Conservation (phyloP, 2,888 invertebrate species). For the Agrypnus murinus region DNA sequence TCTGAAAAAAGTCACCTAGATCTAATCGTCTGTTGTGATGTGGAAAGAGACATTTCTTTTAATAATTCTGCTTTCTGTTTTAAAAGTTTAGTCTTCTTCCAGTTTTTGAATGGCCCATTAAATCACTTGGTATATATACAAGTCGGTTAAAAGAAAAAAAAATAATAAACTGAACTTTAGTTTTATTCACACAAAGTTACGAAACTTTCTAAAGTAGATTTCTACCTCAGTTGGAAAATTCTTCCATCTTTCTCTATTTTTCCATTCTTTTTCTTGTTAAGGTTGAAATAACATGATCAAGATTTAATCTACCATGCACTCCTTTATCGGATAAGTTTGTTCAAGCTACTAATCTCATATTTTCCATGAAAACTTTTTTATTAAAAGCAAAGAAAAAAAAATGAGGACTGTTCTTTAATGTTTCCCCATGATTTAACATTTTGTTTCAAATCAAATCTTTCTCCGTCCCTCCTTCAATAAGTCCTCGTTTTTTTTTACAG, state of each 20-base stretch:
- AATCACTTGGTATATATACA: too few species aligned
- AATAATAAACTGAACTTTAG: not conserved
- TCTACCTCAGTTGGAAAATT: not conserved
- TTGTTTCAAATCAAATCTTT: not conserved
- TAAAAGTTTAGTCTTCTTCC: too few species aligned
- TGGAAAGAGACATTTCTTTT: too few species aligned
- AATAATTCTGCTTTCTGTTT: too few species aligned
- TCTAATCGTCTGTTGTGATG: too few species aligned
- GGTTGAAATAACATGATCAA: slow-evolving; percentile 9
- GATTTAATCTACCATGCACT: not conserved
- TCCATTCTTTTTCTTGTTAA: not conserved
- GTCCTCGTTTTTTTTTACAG: too few species aligned
- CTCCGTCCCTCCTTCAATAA: too few species aligned
- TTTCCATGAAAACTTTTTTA: not conserved
- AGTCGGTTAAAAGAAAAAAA: too few species aligned
- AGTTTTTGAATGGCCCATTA: too few species aligned
- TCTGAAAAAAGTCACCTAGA: too few species aligned
- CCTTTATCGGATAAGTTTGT: not conserved
- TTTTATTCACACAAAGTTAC: not conserved
- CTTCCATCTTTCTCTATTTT: not conserved
- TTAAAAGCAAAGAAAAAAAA: not conserved
- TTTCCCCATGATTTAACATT: too few species aligned
- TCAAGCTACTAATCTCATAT: not conserved
- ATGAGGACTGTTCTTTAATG: too few species aligned
- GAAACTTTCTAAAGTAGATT: not conserved